Conservation (phyloP, 2,888 invertebrate genomes). For the Lampropteryx suffumata region DNA sequence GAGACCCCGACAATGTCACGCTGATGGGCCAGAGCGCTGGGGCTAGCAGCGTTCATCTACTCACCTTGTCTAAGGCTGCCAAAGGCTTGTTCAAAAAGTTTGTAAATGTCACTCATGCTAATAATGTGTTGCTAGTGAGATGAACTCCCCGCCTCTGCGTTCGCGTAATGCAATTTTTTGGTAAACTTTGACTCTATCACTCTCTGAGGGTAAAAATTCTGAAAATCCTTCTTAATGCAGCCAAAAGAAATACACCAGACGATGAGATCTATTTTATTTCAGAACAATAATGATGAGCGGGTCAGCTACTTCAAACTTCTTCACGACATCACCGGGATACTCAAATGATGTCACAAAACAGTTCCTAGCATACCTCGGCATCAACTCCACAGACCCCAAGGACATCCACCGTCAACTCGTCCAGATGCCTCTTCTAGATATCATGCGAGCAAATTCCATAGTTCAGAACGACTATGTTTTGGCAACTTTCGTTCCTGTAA, state of each 20-base stretch:
- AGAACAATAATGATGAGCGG: constrained; percentile 37
- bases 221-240: too few species aligned
- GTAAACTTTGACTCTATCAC: too few species aligned
- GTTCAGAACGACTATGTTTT: constrained; percentile 20
- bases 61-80: constrained; percentile 57
- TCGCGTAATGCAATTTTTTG: too few species aligned
- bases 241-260: too few species aligned
- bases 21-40: constrained; percentile 74
- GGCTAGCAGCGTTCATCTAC: constrained; percentile 55
- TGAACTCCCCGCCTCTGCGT: too few species aligned
- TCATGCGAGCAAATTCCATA: constrained; percentile 33
- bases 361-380: constrained; percentile 57
- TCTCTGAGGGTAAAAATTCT: too few species aligned
- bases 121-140: too few species aligned
- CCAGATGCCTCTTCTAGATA: constrained; percentile 40
- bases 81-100: constrained; percentile 47
- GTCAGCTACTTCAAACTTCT: constrained; percentile 32
- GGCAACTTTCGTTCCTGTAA: constrained; percentile 32
- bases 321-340: constrained; percentile 28
- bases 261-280: not conserved
- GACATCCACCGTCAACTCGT: constrained; percentile 28
- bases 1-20: constrained; percentile 65
- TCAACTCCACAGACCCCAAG: constrained; percentile 33
- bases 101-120: too few species aligned
- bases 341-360: constrained; percentile 28